Base-by-base conservation (phyloP, 2,113 vertebrate species). In the Dascyllus trimaculatus region DNA sequence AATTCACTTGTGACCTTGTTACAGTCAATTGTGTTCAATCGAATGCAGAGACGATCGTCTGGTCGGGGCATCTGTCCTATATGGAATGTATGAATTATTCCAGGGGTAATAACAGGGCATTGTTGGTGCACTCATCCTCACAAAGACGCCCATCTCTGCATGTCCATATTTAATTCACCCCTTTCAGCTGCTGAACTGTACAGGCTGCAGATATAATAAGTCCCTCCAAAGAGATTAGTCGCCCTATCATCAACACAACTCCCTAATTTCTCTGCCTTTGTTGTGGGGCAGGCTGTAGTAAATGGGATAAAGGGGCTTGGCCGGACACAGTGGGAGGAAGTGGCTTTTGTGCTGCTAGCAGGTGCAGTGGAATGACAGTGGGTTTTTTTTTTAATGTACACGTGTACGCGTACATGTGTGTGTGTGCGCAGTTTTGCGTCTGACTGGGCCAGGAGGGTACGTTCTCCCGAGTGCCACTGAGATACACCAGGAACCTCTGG, bases 161-260 rank as follows among this genome's bases (percentile, higher is more conserved):
- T 85, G 84, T 88, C 88, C 88, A 81, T 83, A 82, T 92, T 91
- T 82, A 91, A 92, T 90, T 87, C 82, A 49, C 49, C 64, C 84
- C 60, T 91, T 93, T 92, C 91, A 94, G 88, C 87, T 66, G 84
- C 82, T 43, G 45, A 84, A 91, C 92, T 93, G 89, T 93, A 94
- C 90, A 65, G 82, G 57, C 87, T 59, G 83, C 80, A 66, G 68
- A 85, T 89, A 93, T 89, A 94, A 93, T 92, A 87, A 91, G 88
- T 89, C 89, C 61, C 88, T 93, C 93, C 91, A 88, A 88, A 92
- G 86, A 92, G 93, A 93, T 95, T 94, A 94, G 90, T 90, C 92
- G 81, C 91, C 84, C 92, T 88, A 92, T 94, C 92, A 91, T 93
- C 92, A 92, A 77, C 78, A 45, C 85, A 75, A 84, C 89, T 91